Conservation (phyloP, 2,797 vertebrate species). For the Ficedula albicollis region DNA sequence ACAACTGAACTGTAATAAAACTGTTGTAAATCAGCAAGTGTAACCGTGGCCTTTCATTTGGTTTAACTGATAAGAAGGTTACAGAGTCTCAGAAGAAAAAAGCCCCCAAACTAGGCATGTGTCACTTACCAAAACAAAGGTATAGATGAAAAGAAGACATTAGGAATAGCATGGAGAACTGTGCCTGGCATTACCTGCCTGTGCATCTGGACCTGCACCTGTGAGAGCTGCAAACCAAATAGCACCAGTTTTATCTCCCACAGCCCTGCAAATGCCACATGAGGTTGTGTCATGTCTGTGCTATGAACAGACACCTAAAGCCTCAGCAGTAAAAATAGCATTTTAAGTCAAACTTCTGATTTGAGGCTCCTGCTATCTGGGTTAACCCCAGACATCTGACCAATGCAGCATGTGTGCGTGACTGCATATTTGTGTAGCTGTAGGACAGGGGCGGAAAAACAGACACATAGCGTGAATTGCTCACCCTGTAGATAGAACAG, state of each 20-base stretch:
- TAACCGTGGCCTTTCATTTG: background rate
- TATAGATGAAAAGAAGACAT: background rate
- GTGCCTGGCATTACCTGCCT: background rate
- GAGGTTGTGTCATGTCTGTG: background rate
- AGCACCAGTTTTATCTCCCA: background rate
- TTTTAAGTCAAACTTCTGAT: background rate
- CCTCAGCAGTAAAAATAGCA: background rate
- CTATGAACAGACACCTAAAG: background rate
- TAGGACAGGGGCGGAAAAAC: constrained; percentile 22
- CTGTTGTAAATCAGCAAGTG: background rate
- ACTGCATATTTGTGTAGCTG: background rate
- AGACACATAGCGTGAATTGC: background rate
- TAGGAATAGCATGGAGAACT: background rate
- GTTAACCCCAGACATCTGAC: constrained; percentile 48
- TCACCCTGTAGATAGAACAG: constrained; percentile 39
- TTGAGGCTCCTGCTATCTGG: background rate
- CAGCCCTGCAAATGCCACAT: background rate
- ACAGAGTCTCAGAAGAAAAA: background rate
- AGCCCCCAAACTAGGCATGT: background rate
- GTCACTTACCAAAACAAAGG: background rate
- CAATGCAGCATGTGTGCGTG: constrained; percentile 21
- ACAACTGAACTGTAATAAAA: background rate
- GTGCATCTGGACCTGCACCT: background rate
- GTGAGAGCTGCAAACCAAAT: background rate
- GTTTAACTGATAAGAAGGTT: background rate